Conservation (phyloP, 2,113 vertebrate genomes). For the Clupea harengus region DNA sequence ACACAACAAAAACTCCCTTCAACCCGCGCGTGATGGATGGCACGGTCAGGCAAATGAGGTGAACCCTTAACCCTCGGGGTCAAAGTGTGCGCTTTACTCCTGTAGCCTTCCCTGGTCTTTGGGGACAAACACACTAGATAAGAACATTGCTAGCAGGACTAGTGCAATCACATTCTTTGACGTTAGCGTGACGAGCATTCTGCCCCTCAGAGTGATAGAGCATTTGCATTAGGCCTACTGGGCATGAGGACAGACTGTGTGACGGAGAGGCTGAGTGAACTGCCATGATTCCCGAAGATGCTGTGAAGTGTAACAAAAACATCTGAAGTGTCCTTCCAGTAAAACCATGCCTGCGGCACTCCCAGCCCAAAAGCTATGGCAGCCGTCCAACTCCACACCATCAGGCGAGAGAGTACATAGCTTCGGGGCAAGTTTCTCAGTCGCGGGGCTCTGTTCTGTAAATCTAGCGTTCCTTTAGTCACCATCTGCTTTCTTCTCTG, state of each 20-base stretch:
- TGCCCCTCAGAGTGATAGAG: not conserved
- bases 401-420: not conserved
- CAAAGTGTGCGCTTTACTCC: not conserved
- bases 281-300: not conserved
- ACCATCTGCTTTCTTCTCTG: not conserved
- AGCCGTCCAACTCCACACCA: not conserved
- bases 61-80: not conserved
- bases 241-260: not conserved
- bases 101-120: not conserved
- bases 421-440: not conserved
- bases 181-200: not conserved
- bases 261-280: not conserved
- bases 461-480: constrained; percentile 6
- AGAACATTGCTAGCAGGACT: not conserved
- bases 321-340: not conserved
- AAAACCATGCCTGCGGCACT: not conserved
- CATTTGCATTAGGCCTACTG: not conserved
- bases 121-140: not conserved
- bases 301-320: not conserved
- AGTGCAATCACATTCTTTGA: not conserved
- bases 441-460: not conserved
- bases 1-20: not conserved
- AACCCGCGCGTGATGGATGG: not conserved
- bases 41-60: not conserved
- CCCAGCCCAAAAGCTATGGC: not conserved